A percentile compares a stretch with the other conserved stretches of the same genome.
Conservation (phyloP, 2,797 vertebrate species). For the Paratrypauchen microcephalus region DNA sequence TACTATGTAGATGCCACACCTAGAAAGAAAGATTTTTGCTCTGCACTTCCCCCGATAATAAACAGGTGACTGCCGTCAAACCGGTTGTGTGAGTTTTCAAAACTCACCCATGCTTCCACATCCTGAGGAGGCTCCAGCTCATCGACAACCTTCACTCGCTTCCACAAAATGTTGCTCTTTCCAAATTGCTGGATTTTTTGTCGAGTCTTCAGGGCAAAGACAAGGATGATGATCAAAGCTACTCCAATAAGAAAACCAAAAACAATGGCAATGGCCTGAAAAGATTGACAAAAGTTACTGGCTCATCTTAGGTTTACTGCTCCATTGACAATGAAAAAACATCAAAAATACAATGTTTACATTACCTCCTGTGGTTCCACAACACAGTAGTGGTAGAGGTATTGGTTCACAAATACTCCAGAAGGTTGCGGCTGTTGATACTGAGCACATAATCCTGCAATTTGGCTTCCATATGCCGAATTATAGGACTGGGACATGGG, state of each 20-base stretch:
- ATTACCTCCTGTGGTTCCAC: slow-evolving; percentile 92
- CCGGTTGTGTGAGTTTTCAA: slow-evolving; percentile 36
- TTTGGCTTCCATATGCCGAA: slow-evolving; percentile 76
- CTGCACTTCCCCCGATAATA: slow-evolving; percentile 20
- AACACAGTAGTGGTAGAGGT: slow-evolving; percentile 92
- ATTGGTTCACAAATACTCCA: slow-evolving; percentile 81
- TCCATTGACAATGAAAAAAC: background rate
- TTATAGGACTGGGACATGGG: slow-evolving; percentile 84
- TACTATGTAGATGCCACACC: slow-evolving; percentile 59
- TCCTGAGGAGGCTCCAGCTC: slow-evolving; percentile 75
- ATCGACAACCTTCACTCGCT: slow-evolving; percentile 68
- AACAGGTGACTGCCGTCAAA: slow-evolving; percentile 37
- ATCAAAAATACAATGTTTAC: accelerated
- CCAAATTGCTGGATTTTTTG: slow-evolving; percentile 78
- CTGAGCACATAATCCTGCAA: slow-evolving; percentile 80
- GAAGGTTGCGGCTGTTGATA: slow-evolving; percentile 68
- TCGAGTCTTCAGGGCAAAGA: slow-evolving; percentile 88
- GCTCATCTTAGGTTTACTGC: background rate
- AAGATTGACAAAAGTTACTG: background rate
- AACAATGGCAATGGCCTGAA: slow-evolving; percentile 88
- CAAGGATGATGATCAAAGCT: slow-evolving; percentile 86
- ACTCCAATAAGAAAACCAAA: slow-evolving; percentile 82
- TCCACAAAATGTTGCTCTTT: slow-evolving; percentile 90
- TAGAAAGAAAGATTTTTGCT: slow-evolving; percentile 14
- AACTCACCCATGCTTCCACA: slow-evolving; percentile 89